phyloP scores from a whole-genome alignment of 1,140 invertebrate species.

The Copidosoma floridanum region DNA sequence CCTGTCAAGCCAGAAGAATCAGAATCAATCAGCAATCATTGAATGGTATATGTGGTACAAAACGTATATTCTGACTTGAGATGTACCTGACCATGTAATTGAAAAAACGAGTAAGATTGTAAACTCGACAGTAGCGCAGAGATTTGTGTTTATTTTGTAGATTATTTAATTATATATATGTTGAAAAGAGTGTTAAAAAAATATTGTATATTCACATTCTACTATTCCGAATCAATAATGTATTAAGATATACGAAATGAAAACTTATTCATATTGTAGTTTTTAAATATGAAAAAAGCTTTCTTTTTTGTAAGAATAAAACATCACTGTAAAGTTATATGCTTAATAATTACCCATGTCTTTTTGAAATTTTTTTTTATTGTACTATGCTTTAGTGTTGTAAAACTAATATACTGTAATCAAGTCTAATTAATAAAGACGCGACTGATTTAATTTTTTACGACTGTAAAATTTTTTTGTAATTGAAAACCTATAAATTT shows the following conservation, averaged over 20 bases:
- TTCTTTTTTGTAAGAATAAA: slow-evolving; percentile 20
- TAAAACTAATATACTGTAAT: slow-evolving; percentile 26
- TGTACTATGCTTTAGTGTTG: slow-evolving; percentile 25
- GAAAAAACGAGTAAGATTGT: slow-evolving; percentile 25
- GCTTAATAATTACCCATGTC: slow-evolving; percentile 21
- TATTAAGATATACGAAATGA: slow-evolving; percentile 24
- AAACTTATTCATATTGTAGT: slow-evolving; percentile 25
- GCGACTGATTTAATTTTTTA: slow-evolving; percentile 22
- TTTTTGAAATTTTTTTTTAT: slow-evolving; percentile 13
- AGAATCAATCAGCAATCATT: slow-evolving; percentile 17
- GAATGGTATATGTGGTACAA: slow-evolving; percentile 2
- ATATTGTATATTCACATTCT: slow-evolving; percentile 25
- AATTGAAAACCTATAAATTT: too few relatives aligned
- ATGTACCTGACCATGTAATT: slow-evolving; percentile 27
- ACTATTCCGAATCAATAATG: slow-evolving; percentile 23
- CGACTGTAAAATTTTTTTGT: slow-evolving; percentile 1
- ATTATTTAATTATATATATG: slow-evolving; percentile 28
- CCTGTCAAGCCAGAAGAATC: too few relatives aligned
- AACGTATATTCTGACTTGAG: slow-evolving; percentile 15
- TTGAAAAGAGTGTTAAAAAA: slow-evolving; percentile 20
- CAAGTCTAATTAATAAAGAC: slow-evolving; percentile 27
- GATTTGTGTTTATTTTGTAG: slow-evolving; percentile 28
- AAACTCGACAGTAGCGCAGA: slow-evolving; percentile 24
- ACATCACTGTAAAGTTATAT: slow-evolving; percentile 23
- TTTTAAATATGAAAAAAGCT: slow-evolving; percentile 20